Base-by-base conservation (phyloP, 92 coral and sea anemone genomes). In the Phenganax stokvisi region DNA sequence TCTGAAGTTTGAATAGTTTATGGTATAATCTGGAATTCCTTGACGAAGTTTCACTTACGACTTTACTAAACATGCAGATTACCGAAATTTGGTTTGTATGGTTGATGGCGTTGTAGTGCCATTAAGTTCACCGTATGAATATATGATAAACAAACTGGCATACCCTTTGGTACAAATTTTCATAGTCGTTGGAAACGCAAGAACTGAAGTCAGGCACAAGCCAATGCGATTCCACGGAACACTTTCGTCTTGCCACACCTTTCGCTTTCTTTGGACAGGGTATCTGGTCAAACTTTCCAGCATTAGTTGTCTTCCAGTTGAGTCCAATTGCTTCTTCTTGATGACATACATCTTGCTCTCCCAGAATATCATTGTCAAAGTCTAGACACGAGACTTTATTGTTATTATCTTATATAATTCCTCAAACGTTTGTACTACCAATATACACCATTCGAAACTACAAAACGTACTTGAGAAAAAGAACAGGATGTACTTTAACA, bases 221-320 rank as follows among this genome's bases (percentile, higher is more conserved):
- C 99, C 99, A 96, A 57, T 92, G 88, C 51, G 97, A 96, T 82
- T 96, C 99, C 6, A 93, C 89, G 56, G 91, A 97, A 79, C 99
- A 96, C 13, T 89, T 86, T 56, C 99, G 87, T 77, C 84, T 96
- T 60, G 94, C 97, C 17, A 88, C 85, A 72, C 99, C 99, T 84
- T 91, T 89, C n/a, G 99, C 99, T 10, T 84, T 84, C 67, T 97
- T 93, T 8, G 99, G 99, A 76, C 99, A 96, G 0, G 99, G 93
- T 25, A 89, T 89, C 9, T 79, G 85, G 9, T 97, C 86, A 54
- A 75, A 90, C 63, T 74, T 92, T 27, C 99, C 97, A 55, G 99
- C 97, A 37, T 90, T 81, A 47, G 99, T 92, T 82, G 90, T 89
- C 63, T 84, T 80, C 99, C 99, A 96, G 52, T 85, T 66, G 37